phyloP scores from a whole-genome alignment of 1,140 invertebrate genomes.

The Panagrolaimus sp. region DNA sequence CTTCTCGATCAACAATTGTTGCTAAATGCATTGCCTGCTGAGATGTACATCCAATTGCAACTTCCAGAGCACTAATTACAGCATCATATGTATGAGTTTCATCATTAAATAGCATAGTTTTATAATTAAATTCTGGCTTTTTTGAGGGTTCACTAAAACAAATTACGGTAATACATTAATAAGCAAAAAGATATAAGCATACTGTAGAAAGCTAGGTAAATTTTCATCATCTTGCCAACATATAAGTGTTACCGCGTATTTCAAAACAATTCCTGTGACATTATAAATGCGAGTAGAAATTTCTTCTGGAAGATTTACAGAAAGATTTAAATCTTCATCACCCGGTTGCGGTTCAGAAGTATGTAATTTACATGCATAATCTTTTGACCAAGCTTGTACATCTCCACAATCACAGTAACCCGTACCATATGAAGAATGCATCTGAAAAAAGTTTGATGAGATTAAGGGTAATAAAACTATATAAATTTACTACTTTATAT shows the following conservation, averaged over 20 bases:
- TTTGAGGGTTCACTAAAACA: conserved; percentile 21
- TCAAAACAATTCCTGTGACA: conserved; percentile 33
- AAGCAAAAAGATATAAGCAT: too few relatives aligned
- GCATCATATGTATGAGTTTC: conserved; percentile 59
- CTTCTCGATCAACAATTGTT: conserved; percentile 57
- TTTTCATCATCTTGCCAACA: conserved; percentile 21
- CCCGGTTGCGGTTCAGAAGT: conserved; percentile 13
- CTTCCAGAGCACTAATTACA: conserved; percentile 49
- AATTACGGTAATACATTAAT: background rate
- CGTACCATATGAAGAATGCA: conserved; percentile 50
- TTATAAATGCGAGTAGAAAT: conserved; percentile 38
- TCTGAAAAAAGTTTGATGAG: conserved; percentile 30
- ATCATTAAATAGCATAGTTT: conserved; percentile 59
- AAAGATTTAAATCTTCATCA: conserved; percentile 28
- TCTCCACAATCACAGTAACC: conserved; percentile 59
- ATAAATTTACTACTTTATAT: conserved; percentile 64
- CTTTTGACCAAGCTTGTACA: conserved; percentile 50
- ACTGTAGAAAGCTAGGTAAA: conserved; percentile 19
- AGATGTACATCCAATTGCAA: conserved; percentile 42
- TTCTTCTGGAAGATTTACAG: conserved; percentile 26
- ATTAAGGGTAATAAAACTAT: conserved; percentile 1
- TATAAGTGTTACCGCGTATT: conserved; percentile 37
- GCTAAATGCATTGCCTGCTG: conserved; percentile 53
- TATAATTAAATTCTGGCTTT: conserved; percentile 35
- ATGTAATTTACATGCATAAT: conserved; percentile 46